Base-by-base conservation (phyloP, 2,797 vertebrate genomes). In the Gallinago solitaria region DNA sequence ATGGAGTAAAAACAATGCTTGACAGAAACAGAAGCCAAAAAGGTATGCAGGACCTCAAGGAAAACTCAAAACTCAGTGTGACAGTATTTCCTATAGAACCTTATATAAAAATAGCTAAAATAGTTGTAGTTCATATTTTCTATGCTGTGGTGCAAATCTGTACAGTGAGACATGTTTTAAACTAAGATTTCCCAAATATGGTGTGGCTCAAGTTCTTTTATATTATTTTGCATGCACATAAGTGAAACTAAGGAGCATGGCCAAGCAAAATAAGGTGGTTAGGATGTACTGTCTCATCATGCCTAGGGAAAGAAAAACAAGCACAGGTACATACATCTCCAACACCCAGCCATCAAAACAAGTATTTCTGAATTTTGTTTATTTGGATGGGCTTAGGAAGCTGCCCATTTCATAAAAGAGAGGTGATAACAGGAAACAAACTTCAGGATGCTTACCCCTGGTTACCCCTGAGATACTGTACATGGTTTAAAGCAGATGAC, bases 361-460 rank as follows among this genome's bases (percentile, higher is more conserved):
- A 93, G 70, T 30, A 16, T 53, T 51, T 90, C 84, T 53, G 60
- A 57, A 8, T 90, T 90, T 87, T 93, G 74, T 92, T 95, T 94
- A 75, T 97, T 97, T 97, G 86, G 77, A 83, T 47, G 16, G 32
- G 70, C 51, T 95, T 89, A 90, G 73, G 80, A 93, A 79, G 53
- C 88, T 79, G 60, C 77, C 84, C 83, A 68, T 96, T 97, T 95
- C 87, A 95, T 54, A 89, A 97, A 96, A 91, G 25, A 96, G 94
- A 93, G 87, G 89, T 28, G 75, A 90, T 96, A 97, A 97, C 95
- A 97, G 97, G 95, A 98, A 98, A 94, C 67, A 85, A 92, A 93
- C 92, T 97, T 97, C 95, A 94, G 77, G 87, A 76, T 80, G 68
- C 85, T 96, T 96, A 96, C 83, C 95, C 94, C 87, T 92, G 53